Evolutionary conservation across 2,888 invertebrate species (phyloP).

Genomic region (Diabrotica balteata): DNA sequence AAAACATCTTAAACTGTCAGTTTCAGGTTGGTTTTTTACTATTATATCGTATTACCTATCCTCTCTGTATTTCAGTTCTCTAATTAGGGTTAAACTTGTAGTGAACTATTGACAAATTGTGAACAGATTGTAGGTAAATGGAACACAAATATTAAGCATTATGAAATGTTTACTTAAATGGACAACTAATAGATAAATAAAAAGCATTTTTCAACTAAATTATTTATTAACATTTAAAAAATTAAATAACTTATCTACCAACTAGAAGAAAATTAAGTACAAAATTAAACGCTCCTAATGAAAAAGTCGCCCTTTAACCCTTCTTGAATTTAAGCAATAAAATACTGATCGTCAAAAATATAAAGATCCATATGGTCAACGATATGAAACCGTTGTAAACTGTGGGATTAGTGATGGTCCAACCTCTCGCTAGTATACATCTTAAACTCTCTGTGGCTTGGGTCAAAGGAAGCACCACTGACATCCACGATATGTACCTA

Average conservation of each 20-base stretch:
- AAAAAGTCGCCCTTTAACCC: constrained; percentile 63
- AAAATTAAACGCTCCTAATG: constrained; percentile 7
- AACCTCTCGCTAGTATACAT: constrained; percentile 84
- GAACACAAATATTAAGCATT: no score
- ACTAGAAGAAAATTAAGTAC: constrained; percentile 23
- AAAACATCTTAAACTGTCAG: no score
- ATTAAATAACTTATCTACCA: constrained; percentile 22
- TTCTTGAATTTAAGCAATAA: constrained; percentile 83
- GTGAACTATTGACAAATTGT: no score
- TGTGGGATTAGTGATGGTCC: constrained; percentile 72
- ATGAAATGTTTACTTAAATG: no score
- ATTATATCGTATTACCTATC: no score
- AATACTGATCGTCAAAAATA: constrained; percentile 78
- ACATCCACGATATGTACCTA: constrained; percentile 69
- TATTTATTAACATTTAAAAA: constrained; percentile 12
- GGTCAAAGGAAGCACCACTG: constrained; percentile 82
- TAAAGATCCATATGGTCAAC: constrained; percentile 78
- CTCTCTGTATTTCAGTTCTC: no score
- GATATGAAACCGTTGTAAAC: constrained; percentile 86
- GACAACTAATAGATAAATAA: constrained; percentile 2
- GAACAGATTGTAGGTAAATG: no score
- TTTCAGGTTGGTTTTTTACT: no score
- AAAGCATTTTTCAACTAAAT: background rate
- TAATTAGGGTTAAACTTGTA: no score
- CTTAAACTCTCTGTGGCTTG: constrained; percentile 87